These are phyloP conservation scores for Dascillus cervinus DNA, from an alignment of 2,888 invertebrate genomes.

Conservation along the genomic window DNA sequence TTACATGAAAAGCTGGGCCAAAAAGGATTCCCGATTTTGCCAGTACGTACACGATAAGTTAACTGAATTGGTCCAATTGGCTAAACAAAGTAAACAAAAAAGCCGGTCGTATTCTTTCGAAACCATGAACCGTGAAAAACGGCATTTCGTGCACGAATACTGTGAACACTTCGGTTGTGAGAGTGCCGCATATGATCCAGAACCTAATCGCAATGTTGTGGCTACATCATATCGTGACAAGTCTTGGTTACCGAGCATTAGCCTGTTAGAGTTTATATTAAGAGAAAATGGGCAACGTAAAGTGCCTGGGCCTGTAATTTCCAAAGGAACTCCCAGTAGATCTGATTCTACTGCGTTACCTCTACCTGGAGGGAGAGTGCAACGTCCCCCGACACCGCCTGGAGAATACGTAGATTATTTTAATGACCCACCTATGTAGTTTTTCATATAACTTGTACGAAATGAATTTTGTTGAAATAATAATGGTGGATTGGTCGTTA, in stretches of 20 bases:
- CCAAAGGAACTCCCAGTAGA: constrained; percentile 22
- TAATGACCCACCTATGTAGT: constrained; percentile 23
- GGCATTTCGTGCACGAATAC: constrained; percentile 88
- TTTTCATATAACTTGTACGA: background rate
- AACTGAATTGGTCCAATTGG: constrained; percentile 75
- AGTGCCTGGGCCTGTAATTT: constrained; percentile 61
- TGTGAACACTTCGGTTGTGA: constrained; percentile 93
- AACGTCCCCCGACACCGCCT: constrained; percentile 21
- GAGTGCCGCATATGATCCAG: constrained; percentile 89
- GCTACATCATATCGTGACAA: constrained; percentile 65
- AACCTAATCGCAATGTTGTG: constrained; percentile 93
- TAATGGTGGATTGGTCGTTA: too few relatives aligned
- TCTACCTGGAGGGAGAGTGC: constrained; percentile 20
- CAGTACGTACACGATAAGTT: constrained; percentile 76
- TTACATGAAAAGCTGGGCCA: constrained; percentile 73
- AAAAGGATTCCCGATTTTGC: constrained; percentile 73
- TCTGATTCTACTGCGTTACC: constrained; percentile 33
- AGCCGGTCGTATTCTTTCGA: constrained; percentile 71
- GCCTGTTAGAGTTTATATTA: constrained; percentile 72
- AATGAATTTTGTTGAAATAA: too few relatives aligned
- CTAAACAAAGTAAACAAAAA: constrained; percentile 64
- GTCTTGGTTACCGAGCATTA: constrained; percentile 86
- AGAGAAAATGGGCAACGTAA: constrained; percentile 72
- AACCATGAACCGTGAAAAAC: constrained; percentile 87
- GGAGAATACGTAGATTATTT: constrained; percentile 28